Evolutionary conservation across 2,888 invertebrate species (phyloP).

Genomic region (Nesidiocoris tenuis): DNA sequence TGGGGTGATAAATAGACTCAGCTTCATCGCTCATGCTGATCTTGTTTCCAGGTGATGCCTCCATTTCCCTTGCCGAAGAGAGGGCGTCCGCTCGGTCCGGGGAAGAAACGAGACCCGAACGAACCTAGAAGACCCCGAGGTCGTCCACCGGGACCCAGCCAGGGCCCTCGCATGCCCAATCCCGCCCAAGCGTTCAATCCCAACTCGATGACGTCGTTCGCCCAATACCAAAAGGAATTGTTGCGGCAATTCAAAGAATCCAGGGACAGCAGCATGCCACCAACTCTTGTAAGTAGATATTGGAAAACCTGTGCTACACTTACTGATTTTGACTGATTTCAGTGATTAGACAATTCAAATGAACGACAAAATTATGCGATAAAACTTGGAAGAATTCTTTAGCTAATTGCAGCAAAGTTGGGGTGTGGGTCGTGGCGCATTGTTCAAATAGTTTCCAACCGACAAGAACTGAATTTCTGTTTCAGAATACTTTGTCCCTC

Average conservation of each 20-base stretch:
- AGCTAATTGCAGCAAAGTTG: too few species aligned
- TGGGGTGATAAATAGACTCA: too few species aligned
- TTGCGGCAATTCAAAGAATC: conserved; percentile 27
- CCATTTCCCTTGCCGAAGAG: conserved; percentile 15
- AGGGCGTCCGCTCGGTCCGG: conserved; percentile 30
- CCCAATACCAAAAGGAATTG: conserved; percentile 19
- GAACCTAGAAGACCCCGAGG: conserved; percentile 44
- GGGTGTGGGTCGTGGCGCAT: too few species aligned
- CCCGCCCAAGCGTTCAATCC: conserved; percentile 7
- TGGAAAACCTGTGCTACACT: too few species aligned
- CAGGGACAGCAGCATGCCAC: not conserved
- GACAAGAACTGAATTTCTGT: too few species aligned
- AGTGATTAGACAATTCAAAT: too few species aligned
- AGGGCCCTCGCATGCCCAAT: conserved; percentile 38
- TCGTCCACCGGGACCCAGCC: conserved; percentile 40
- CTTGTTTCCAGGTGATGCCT: not conserved
- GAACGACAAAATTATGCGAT: too few species aligned
- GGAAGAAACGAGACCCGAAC: conserved; percentile 29
- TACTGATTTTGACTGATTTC: too few species aligned
- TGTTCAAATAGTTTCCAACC: too few species aligned
- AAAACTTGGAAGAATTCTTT: too few species aligned
- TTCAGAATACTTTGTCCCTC: conserved; percentile 8
- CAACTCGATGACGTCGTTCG: not conserved
- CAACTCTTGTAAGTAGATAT: not conserved
- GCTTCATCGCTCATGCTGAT: too few species aligned